Evolutionary conservation across 2,888 invertebrate species (phyloP), one percentile per base, ranked within the genome.

Genomic region (Hypselothyrea guttata): DNA sequence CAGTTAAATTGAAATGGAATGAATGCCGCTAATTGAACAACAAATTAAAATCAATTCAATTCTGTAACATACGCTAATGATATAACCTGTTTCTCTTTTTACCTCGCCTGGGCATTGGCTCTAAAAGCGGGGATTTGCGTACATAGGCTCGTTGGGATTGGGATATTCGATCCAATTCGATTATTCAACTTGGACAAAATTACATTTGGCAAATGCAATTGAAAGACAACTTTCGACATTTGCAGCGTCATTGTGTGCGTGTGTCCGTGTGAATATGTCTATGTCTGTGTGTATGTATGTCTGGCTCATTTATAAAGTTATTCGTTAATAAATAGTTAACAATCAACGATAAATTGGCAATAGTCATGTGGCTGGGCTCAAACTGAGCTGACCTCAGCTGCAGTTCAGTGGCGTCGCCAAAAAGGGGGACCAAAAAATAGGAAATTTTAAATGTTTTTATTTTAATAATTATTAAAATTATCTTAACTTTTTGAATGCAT

Each of bases 271-370:
- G 12, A 15, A 28, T 4, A 11, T 66, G 35, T 35, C 27, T 12
- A 27, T 40, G 15, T 35, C 27, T 33, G 49, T 46, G 13, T 34
- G 33, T 35, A 22, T 57, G 30, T 44, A 27, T 56, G 46, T 27
- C 11, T 35, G 38, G 46, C 61, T 66, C 63, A 58, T 79, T 82
- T 83, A 83, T 84, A 66, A 66, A 66, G 76, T 72, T 82, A 75
- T 83, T 63, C 66, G 69, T 83, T 83, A 85, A 79, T 79, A 79
- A 83, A 79, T 85, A 76, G 81, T 85, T 79, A 73, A 76, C 81
- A 79, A 85, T 79, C 65, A 73, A 53, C 73, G 66, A 64, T 79
- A 85, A 79, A 79, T 79, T 79, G 85, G 49, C 73, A 79, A 63
- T 64, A 54, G 48, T 51, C 54, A 53, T 59, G 54, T 52, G 61